These are phyloP conservation scores for Lasioglossum oenotherae DNA, from an alignment of 2,888 invertebrate species.

Conservation along the genomic window DNA sequence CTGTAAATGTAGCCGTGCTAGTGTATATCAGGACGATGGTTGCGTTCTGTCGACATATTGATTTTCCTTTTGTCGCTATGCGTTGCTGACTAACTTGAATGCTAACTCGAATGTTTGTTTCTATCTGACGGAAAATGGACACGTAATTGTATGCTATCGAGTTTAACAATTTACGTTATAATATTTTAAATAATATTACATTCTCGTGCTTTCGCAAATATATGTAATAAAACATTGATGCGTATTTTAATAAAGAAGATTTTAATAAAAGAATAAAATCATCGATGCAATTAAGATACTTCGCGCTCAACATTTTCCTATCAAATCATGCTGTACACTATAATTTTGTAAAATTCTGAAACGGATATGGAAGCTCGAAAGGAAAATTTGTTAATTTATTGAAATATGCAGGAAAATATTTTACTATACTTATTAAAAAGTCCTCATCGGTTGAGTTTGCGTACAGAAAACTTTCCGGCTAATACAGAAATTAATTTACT, in stretches of 20 bases:
- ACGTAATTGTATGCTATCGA: background rate
- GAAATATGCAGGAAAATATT: background rate
- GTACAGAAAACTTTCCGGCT: background rate
- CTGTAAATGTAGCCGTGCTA: background rate
- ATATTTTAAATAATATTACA: background rate
- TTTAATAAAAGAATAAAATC: background rate
- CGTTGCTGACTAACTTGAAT: conserved; percentile 8
- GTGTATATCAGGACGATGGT: conserved; percentile 15
- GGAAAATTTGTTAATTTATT: background rate
- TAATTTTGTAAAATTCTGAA: background rate
- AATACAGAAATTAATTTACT: background rate
- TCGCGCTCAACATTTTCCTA: background rate
- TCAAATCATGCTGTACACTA: background rate
- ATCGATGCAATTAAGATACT: background rate
- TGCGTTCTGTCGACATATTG: conserved; percentile 25
- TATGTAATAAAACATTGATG: background rate
- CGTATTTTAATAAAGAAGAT: background rate
- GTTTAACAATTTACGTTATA: background rate
- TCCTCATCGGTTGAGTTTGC: background rate
- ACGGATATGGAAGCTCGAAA: background rate
- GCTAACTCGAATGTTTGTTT: conserved; percentile 2
- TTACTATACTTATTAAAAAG: background rate
- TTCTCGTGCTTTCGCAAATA: background rate
- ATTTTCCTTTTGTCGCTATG: conserved; percentile 22
- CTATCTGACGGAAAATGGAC: background rate